Percentiles rank a stretch among this genome's conserved stretches.
Evolutionary conservation across 2,888 invertebrate species (phyloP).

Genomic region (Polymixis flavicincta): DNA sequence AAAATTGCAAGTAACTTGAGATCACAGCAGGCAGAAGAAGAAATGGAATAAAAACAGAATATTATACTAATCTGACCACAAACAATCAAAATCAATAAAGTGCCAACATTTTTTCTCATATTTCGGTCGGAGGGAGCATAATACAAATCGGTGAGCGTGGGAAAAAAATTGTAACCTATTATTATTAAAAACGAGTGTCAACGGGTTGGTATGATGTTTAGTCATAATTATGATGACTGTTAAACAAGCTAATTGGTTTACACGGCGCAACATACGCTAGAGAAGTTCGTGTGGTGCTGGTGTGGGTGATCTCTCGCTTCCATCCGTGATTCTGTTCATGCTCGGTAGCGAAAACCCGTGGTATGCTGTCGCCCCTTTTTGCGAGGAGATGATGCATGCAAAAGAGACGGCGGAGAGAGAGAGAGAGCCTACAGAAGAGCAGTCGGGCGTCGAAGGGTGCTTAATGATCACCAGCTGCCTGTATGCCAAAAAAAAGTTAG

Average conservation of each 20-base stretch:
- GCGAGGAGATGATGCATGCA: not conserved
- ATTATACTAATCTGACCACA: not conserved
- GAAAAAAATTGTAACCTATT: not conserved
- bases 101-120: conserved; percentile 1
- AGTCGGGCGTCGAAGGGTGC: too few relatives aligned
- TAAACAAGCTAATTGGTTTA: not conserved
- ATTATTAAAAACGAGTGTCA: not conserved
- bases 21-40: not conserved
- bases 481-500: not conserved
- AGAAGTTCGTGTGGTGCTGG: not conserved
- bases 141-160: conserved; percentile 18
- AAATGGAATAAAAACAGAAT: not conserved
- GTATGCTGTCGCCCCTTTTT: not conserved
- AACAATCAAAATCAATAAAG: not conserved
- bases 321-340: not conserved
- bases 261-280: not conserved
- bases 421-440: not conserved
- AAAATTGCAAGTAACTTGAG: not conserved
- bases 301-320: not conserved
- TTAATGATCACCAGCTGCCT: not conserved
- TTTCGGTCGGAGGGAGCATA: not conserved
- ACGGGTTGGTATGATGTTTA: not conserved
- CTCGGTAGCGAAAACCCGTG: not conserved
- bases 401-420: not conserved
- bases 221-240: not conserved